Evolutionary conservation across 2,797 vertebrate genomes (phyloP).

Genomic region (Echeneis naucrates): DNA sequence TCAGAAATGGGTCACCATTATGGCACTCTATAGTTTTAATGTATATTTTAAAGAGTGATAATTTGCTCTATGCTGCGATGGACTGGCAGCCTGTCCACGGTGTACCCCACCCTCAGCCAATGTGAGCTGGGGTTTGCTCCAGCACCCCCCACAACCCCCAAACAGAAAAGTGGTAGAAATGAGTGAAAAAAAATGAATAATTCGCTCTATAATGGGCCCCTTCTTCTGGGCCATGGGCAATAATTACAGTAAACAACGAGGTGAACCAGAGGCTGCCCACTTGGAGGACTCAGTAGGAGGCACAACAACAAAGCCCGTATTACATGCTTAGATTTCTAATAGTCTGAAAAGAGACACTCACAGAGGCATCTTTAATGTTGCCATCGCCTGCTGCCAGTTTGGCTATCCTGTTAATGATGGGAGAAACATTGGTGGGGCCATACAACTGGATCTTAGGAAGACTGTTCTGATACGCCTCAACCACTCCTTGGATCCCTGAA

Average conservation of each 20-base stretch:
- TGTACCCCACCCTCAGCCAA: too few relatives aligned
- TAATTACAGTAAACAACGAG: slow-evolving; percentile 48
- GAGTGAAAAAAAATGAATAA: too few relatives aligned
- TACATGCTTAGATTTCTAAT: slow-evolving; percentile 30
- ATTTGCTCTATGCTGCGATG: slow-evolving; percentile 25
- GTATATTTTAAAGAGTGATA: slow-evolving; percentile 30
- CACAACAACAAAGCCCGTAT: slow-evolving; percentile 48
- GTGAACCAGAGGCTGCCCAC: slow-evolving; percentile 51
- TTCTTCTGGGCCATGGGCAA: slow-evolving; percentile 23
- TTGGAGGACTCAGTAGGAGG: slow-evolving; percentile 32
- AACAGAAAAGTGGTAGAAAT: too few relatives aligned
- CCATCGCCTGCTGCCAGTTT: slow-evolving; percentile 89
- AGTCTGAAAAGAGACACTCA: slow-evolving; percentile 72
- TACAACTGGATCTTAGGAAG: slow-evolving; percentile 97
- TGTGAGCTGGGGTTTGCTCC: too few relatives aligned
- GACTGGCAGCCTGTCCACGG: too few relatives aligned
- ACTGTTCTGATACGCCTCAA: slow-evolving; percentile 96
- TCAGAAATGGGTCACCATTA: slow-evolving; percentile 1
- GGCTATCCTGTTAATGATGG: slow-evolving; percentile 95
- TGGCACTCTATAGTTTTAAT: neutral
- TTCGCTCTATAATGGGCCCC: slow-evolving; percentile 18
- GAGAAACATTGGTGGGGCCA: slow-evolving; percentile 95
- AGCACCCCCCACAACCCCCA: too few relatives aligned
- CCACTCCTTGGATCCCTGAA: slow-evolving; percentile 94
- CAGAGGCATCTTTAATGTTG: slow-evolving; percentile 91